Percentiles rank a stretch among this genome's conserved stretches.
Evolutionary conservation across 2,888 invertebrate species (phyloP).

Genomic region (Cryptocheilus praepositus): DNA sequence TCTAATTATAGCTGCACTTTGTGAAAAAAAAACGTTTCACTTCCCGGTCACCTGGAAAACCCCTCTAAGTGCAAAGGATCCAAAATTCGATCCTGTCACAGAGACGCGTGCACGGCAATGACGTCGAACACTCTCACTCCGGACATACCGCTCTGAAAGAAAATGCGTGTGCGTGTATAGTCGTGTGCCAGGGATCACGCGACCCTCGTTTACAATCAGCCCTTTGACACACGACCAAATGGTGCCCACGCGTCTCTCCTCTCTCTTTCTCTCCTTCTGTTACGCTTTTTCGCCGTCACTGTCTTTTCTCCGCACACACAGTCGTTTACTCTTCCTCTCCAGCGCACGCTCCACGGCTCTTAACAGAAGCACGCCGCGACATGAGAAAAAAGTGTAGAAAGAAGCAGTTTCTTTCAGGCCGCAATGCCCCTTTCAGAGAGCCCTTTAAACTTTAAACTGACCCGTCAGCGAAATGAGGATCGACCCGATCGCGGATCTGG

Average conservation of each 20-base stretch:
- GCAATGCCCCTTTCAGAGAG: constrained; percentile 25
- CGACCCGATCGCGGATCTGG: constrained; percentile 30
- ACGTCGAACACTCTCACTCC: neutral
- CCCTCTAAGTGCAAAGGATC: too few relatives aligned
- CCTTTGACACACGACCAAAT: constrained; percentile 61
- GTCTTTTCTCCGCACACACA: neutral
- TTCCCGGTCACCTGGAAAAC: too few relatives aligned
- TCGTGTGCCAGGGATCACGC: constrained; percentile 58
- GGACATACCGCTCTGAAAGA: neutral
- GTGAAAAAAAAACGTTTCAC: too few relatives aligned
- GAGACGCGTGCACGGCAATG: too few relatives aligned
- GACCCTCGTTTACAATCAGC: constrained; percentile 58
- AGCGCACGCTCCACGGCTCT: too few relatives aligned
- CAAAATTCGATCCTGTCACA: too few relatives aligned
- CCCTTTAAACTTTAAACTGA: constrained; percentile 51
- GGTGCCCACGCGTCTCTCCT: constrained; percentile 46
- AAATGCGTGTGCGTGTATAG: constrained; percentile 45
- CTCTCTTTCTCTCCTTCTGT: too few relatives aligned
- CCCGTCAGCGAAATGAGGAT: constrained; percentile 41
- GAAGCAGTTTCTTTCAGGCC: constrained; percentile 38
- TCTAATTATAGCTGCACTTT: too few relatives aligned
- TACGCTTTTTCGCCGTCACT: too few relatives aligned
- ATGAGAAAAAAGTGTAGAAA: constrained; percentile 19
- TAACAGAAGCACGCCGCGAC: neutral
- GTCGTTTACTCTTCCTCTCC: neutral